These are phyloP conservation scores for Tricholauxania praeusta DNA, from an alignment of 2,888 invertebrate species.

Conservation along the genomic window DNA sequence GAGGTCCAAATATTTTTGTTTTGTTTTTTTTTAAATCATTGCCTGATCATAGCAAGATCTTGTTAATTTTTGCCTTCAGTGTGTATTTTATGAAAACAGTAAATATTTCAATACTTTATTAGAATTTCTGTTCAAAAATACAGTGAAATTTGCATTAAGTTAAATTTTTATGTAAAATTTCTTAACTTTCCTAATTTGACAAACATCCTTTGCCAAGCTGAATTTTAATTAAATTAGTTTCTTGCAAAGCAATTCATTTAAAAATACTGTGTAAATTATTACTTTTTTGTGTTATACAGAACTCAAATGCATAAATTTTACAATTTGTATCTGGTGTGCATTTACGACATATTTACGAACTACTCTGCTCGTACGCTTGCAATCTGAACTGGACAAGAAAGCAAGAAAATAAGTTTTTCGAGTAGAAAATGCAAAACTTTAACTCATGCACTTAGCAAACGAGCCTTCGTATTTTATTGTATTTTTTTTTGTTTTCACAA, in stretches of 20 bases:
- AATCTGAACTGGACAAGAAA: neutral
- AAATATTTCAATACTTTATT: too few relatives aligned
- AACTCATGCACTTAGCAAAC: conserved; percentile 5
- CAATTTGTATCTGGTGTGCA: conserved; percentile 1
- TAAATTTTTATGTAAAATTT: too few relatives aligned
- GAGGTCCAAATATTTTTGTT: too few relatives aligned
- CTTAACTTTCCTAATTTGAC: too few relatives aligned
- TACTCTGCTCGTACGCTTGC: neutral
- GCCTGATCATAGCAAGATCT: too few relatives aligned
- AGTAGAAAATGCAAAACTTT: neutral
- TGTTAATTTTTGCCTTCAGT: too few relatives aligned
- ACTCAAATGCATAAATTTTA: conserved; percentile 17
- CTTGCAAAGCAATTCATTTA: neutral
- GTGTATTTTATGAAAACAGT: too few relatives aligned
- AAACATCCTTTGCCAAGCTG: neutral
- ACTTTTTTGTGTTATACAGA: neutral
- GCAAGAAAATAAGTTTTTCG: neutral
- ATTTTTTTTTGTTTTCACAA: conserved; percentile 8
- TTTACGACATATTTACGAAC: conserved; percentile 24
- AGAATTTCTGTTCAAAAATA: too few relatives aligned
- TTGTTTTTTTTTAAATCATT: too few relatives aligned
- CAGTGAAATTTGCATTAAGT: too few relatives aligned
- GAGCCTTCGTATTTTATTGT: neutral
- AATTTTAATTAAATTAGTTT: conserved; percentile 25
- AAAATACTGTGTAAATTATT: conserved; percentile 13